Percentiles rank a stretch among this genome's conserved stretches.
Evolutionary conservation across 2,888 invertebrate genomes (phyloP).

Genomic region (Octonoba sinensis): DNA sequence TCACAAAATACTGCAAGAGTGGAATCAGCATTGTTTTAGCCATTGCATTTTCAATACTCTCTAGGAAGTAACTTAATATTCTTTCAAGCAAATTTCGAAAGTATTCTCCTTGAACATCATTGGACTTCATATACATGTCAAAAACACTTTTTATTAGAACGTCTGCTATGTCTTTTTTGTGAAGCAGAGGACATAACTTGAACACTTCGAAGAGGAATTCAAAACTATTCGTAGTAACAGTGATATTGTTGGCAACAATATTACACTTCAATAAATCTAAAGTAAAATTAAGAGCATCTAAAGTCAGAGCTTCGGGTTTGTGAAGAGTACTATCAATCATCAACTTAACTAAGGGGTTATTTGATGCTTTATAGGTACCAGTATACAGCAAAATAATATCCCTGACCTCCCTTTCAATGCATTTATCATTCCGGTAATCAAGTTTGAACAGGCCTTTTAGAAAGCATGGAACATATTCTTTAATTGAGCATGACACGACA

Average conservation of each 20-base stretch:
- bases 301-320: slow-evolving; percentile 11
- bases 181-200: neutral
- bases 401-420: slow-evolving; percentile 33
- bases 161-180: slow-evolving; percentile 5
- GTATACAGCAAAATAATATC: slow-evolving; percentile 29
- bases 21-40: slow-evolving; percentile 29
- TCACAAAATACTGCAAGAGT: slow-evolving; percentile 33
- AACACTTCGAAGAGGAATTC: slow-evolving; percentile 31
- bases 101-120: slow-evolving; percentile 10
- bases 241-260: slow-evolving; percentile 4
- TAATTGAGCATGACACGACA: slow-evolving; percentile 20
- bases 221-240: slow-evolving; percentile 21
- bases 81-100: slow-evolving; percentile 22
- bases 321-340: slow-evolving; percentile 8
- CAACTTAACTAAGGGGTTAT: slow-evolving; percentile 34
- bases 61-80: slow-evolving; percentile 18
- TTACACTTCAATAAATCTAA: slow-evolving; percentile 17
- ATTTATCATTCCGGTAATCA: slow-evolving; percentile 39
- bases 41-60: neutral
- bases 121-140: slow-evolving; percentile 45
- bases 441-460: slow-evolving; percentile 38
- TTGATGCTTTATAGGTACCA: neutral
- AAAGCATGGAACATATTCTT: slow-evolving; percentile 32
- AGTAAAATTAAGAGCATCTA: slow-evolving; percentile 26
- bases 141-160: slow-evolving; percentile 32